Conservation (phyloP, 2,113 vertebrate species). For the Vanacampus margaritifer region DNA sequence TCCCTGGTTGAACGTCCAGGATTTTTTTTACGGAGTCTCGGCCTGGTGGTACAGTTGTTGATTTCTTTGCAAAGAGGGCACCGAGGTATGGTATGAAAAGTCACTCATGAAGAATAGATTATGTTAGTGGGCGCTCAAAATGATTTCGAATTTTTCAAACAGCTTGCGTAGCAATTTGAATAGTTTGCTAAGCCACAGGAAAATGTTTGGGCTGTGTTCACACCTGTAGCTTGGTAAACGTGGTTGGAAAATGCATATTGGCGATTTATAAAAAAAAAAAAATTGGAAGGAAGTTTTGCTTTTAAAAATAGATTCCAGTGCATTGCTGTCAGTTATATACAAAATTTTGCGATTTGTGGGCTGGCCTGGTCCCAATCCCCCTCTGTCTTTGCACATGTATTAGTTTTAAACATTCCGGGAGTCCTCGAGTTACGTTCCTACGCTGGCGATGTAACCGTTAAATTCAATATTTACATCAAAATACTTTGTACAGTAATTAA, state of each 20-base stretch:
- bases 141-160: not conserved
- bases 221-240: not conserved
- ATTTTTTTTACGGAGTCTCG: constrained; percentile 7
- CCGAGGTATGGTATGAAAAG: constrained; percentile 11
- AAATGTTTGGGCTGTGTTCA: not conserved
- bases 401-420: no score
- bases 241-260: not conserved
- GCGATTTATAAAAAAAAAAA: no score
- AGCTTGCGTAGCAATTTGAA: not conserved
- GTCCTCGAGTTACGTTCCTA: no score
- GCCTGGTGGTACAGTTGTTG: constrained; percentile 15
- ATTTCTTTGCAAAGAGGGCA: constrained; percentile 36
- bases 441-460: no score
- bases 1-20: constrained; percentile 28
- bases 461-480: no score
- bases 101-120: constrained; percentile 29
- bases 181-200: not conserved
- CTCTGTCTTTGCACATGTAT: no score
- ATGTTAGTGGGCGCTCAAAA: constrained; percentile 22
- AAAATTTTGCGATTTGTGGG: no score
- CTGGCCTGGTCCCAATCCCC: no score
- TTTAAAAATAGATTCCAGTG: no score
- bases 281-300: no score
- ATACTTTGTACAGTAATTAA: no score
- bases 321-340: no score